Evolutionary conservation across 2,797 vertebrate species (phyloP).

Genomic region (Emys orbicularis): DNA sequence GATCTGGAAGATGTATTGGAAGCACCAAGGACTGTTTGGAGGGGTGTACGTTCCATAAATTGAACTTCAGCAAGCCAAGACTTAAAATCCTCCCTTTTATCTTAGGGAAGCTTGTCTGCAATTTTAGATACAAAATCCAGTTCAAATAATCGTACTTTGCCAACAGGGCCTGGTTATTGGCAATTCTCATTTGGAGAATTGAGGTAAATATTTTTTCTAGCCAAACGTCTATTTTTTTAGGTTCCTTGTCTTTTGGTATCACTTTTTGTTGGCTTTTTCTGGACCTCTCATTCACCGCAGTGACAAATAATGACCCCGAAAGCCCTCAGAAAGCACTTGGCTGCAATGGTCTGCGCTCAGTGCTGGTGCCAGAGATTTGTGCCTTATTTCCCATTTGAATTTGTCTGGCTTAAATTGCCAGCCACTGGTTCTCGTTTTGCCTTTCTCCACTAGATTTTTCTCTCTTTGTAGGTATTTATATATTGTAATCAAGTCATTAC

Average conservation of each 20-base stretch:
- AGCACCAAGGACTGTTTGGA: no score
- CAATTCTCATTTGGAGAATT: not conserved
- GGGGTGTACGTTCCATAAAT: no score
- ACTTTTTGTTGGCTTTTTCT: not conserved
- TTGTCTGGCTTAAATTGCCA: no score
- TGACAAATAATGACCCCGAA: not conserved
- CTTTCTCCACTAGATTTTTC: no score
- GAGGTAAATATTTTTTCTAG: not conserved
- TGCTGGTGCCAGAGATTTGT: not conserved
- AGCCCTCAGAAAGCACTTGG: not conserved
- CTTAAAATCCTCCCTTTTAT: not conserved
- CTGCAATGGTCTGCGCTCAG: not conserved
- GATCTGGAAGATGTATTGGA: no score
- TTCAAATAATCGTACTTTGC: not conserved
- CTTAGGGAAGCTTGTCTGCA: not conserved
- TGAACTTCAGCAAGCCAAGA: not conserved
- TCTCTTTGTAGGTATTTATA: no score
- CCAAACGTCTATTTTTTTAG: not conserved
- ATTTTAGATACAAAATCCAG: not conserved
- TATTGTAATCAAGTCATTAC: no score
- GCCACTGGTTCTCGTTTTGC: no score
- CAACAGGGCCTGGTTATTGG: not conserved
- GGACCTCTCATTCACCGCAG: not conserved
- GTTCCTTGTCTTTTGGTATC: not conserved
- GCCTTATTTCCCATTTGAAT: no score